Base-by-base conservation (phyloP, 2,888 invertebrate species). In the Mamestra brassicae region DNA sequence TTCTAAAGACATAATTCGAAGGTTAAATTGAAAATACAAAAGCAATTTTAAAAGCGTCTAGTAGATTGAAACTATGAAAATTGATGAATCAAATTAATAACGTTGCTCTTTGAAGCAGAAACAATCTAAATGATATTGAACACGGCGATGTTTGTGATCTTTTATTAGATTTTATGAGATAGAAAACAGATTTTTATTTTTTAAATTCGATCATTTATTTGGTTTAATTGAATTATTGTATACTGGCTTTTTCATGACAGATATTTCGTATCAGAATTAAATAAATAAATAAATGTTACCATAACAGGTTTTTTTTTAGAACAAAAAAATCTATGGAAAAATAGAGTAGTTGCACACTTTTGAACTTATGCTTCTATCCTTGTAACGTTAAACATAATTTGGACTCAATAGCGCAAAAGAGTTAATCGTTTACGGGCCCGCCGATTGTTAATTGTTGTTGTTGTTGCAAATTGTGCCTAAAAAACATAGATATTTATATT, bases 81-180 rank as follows among this genome's bases (percentile, higher is more conserved):
- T 75, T 65, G 57, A 78, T 69, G 54, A 72, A 80, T 80, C 17
- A 55, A 76, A 79, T 60, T 8, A 74, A 80, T 68, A 72, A 62
- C 54, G 52, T 69, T 69, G 62, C 7, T 64, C 71, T 73, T 72
- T 84, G 64, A 80, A 61, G 74, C 71, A 70, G 62, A 80, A 74
- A 68, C 67, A 80, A 79, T 76, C 62, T 68, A 45, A 72, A 79
- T 72, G 38, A 71, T 74, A 69, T 75, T 69, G 62, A 57, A 55
- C 71, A 57, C 64, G 17, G 34, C 47, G 62, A 74, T 65, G 42
- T 58, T 67, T 68, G 58, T 57, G 7, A 26, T 38, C 50, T 69
- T 68, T 61, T 66, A 70, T 66, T 55, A 26, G 38, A 63, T 64
- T 78, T 50, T 52, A 64, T 78, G 63, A 58, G 3, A 69, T 55